Conservation (phyloP, 2,888 invertebrate species). For the Helicoverpa assulta region DNA sequence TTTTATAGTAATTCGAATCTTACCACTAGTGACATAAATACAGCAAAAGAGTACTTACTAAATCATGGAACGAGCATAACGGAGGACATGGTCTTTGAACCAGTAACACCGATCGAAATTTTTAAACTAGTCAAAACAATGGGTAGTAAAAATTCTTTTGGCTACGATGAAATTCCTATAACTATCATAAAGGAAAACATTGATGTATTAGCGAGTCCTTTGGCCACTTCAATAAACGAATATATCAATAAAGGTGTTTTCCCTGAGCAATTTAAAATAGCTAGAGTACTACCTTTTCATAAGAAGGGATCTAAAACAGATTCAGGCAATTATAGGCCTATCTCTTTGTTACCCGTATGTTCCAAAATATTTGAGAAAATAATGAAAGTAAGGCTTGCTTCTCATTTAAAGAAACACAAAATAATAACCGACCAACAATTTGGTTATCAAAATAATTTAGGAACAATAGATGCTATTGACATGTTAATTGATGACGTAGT, state of each 20-base stretch:
- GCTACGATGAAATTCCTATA: constrained; percentile 7
- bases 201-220: constrained; percentile 3
- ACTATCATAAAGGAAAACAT: constrained; percentile 6
- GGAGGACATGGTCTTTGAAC: too few species aligned
- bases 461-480: constrained; percentile 6
- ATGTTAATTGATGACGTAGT: constrained; percentile 8
- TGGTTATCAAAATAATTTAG: constrained; percentile 4
- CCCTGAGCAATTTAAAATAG: constrained; percentile 5
- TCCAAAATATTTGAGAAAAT: constrained; percentile 9
- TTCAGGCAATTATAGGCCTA: constrained; percentile 6
- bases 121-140: too few species aligned
- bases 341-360: constrained; percentile 7
- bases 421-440: constrained; percentile 9
- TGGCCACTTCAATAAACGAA: constrained; percentile 4
- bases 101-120: too few species aligned
- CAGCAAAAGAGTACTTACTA: constrained; percentile 3
- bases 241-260: neutral
- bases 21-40: neutral
- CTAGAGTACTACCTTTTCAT: constrained; percentile 7
- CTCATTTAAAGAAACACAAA: constrained; percentile 10
- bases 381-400: constrained; percentile 3
- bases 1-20: neutral
- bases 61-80: constrained; percentile 1
- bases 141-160: too few species aligned
- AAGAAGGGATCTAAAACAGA: constrained; percentile 6